A percentile compares a stretch with the other conserved stretches of the same genome.
phyloP scores from a whole-genome alignment of 2,113 vertebrate species.

The Oenanthe melanoleuca region DNA sequence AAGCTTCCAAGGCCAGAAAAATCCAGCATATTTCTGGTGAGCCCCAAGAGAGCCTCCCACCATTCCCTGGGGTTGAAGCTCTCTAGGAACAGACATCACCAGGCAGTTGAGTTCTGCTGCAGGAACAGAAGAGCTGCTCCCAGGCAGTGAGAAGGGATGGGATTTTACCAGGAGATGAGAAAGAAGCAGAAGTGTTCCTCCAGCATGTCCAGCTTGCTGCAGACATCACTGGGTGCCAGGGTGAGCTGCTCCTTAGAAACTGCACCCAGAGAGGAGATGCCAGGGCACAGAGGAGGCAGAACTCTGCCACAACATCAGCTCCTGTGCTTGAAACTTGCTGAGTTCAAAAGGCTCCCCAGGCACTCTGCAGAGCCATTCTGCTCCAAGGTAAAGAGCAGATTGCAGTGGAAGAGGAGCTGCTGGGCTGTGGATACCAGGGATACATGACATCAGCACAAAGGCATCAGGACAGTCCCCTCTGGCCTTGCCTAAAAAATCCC shows the following conservation, averaged over 20 bases:
- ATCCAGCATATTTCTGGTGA: neutral
- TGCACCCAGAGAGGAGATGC: neutral
- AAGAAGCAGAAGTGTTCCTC: neutral
- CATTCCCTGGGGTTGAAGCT: neutral
- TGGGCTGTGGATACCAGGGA: too few relatives aligned
- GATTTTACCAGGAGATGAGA: neutral
- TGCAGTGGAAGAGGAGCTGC: neutral
- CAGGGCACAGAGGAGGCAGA: neutral
- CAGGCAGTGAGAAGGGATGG: neutral
- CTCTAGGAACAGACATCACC: neutral
- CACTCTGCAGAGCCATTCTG: neutral
- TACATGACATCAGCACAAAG: accelerated
- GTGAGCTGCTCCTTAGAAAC: neutral
- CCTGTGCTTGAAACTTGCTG: neutral
- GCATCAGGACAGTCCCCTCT: neutral
- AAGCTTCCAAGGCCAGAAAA: neutral
- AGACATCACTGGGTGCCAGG: neutral
- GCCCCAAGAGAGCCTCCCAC: neutral
- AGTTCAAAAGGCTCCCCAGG: neutral
- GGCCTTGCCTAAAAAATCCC: neutral
- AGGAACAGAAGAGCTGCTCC: neutral
- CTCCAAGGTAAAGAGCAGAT: neutral
- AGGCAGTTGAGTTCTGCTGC: neutral
- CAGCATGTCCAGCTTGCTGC: neutral
- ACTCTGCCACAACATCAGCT: neutral